These are phyloP conservation scores for Amphimallon solstitiale DNA, from an alignment of 2,888 invertebrate species.

Conservation along the genomic window DNA sequence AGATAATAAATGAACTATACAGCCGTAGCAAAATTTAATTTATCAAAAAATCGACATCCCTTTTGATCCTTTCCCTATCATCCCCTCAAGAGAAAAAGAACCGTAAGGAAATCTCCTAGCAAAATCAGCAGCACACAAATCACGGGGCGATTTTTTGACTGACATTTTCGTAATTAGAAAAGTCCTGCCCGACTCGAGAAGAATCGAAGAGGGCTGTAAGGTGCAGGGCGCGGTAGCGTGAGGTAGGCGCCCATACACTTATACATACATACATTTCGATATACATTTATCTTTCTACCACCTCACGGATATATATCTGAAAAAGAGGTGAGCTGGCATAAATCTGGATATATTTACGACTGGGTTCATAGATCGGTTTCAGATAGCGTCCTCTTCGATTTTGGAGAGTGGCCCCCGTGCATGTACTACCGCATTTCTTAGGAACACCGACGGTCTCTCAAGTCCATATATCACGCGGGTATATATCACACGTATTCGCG, in stretches of 20 bases:
- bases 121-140: constrained; percentile 43
- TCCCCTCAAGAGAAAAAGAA: background rate
- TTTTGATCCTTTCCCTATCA: no score
- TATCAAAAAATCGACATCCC: no score
- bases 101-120: background rate
- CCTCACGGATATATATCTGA: constrained; percentile 22
- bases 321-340: constrained; percentile 53
- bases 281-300: background rate
- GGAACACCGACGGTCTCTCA: constrained; percentile 48
- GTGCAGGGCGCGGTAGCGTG: constrained; percentile 6
- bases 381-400: constrained; percentile 52
- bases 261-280: background rate
- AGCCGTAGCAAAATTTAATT: no score
- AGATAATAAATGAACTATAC: no score
- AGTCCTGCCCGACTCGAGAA: constrained; percentile 36
- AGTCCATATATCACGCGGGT: constrained; percentile 61
- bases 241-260: background rate
- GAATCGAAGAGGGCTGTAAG: no score
- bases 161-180: constrained; percentile 50
- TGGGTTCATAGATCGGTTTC: constrained; percentile 61
- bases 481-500: constrained; percentile 60
- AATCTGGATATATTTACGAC: constrained; percentile 62
- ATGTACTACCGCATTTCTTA: constrained; percentile 57
- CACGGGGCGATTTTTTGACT: constrained; percentile 48
- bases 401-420: constrained; percentile 2